These are phyloP conservation scores for Lepidurus apus DNA, from an alignment of 1,140 invertebrate genomes.

Conservation along the genomic window DNA sequence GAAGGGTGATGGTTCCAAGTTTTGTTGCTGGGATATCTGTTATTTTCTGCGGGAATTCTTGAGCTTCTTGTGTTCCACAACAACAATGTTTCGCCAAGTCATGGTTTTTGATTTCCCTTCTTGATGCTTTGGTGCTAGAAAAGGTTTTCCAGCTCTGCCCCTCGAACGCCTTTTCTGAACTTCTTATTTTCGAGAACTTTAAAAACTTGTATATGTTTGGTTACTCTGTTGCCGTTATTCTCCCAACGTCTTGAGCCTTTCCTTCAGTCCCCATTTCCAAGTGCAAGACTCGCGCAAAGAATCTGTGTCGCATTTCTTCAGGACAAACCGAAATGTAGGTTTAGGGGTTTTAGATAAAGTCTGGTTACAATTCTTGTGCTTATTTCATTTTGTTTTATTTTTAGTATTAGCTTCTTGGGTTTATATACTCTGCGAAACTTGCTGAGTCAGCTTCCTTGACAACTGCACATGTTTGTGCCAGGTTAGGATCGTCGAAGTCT, in stretches of 20 bases:
- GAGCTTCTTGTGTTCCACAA: slow-evolving; percentile 10
- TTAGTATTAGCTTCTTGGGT: no score
- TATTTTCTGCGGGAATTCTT: not conserved
- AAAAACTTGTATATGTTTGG: not conserved
- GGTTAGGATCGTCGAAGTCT: not conserved
- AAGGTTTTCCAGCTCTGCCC: not conserved
- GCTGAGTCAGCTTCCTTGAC: slow-evolving; percentile 17
- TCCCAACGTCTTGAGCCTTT: not conserved
- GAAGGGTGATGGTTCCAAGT: not conserved
- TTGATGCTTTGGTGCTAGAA: slow-evolving; percentile 14
- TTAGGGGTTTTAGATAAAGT: no score
- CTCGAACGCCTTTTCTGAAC: not conserved
- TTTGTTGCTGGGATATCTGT: slow-evolving; percentile 16
- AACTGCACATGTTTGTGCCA: not conserved
- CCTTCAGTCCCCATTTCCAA: no score
- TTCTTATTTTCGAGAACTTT: not conserved
- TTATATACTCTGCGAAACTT: not conserved
- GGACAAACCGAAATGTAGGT: no score
- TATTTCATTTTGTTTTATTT: no score
- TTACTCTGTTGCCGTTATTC: not conserved
- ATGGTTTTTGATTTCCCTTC: slow-evolving; percentile 22
- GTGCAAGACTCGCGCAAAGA: no score
- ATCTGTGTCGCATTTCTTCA: no score
- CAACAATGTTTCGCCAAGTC: slow-evolving; percentile 15
- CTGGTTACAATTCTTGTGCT: no score